These are phyloP conservation scores for Isaurus tuberculatus DNA, from an alignment of 92 coral and sea anemone genomes.

Conservation along the genomic window DNA sequence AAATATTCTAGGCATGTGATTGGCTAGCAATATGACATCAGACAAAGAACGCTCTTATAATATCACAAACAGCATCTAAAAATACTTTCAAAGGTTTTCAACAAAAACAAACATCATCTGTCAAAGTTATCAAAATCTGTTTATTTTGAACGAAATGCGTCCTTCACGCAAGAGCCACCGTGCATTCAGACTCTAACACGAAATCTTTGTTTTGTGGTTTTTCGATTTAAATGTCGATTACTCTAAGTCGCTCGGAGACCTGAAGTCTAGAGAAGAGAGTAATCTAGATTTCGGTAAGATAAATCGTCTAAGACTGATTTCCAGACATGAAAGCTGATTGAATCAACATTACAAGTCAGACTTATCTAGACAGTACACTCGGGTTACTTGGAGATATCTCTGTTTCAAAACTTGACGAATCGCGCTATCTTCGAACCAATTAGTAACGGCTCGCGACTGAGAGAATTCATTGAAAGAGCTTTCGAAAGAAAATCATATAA, in stretches of 20 bases:
- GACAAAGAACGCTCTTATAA: constrained; percentile 26
- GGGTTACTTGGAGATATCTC: background rate
- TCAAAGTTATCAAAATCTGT: background rate
- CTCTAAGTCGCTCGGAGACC: background rate
- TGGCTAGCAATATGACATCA: constrained; percentile 17
- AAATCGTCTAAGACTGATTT: background rate
- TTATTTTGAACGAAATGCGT: background rate
- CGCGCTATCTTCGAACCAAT: background rate
- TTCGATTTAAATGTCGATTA: background rate
- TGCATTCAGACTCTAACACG: background rate
- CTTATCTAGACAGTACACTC: constrained; percentile 10
- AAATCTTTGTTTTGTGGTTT: background rate
- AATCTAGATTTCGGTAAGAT: constrained; percentile 18
- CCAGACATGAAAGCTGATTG: background rate
- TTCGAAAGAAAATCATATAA: too few relatives aligned
- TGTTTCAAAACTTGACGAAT: too few relatives aligned
- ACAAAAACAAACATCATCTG: constrained; percentile 33
- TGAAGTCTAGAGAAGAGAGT: background rate
- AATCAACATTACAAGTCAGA: background rate
- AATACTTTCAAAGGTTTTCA: constrained; percentile 20
- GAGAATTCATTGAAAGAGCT: background rate
- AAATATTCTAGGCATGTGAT: background rate
- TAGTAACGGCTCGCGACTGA: too few relatives aligned
- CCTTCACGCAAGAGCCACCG: background rate
- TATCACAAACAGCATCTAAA: constrained; percentile 30